Conservation (phyloP, 2,113 vertebrate genomes). For the Egretta garzetta region DNA sequence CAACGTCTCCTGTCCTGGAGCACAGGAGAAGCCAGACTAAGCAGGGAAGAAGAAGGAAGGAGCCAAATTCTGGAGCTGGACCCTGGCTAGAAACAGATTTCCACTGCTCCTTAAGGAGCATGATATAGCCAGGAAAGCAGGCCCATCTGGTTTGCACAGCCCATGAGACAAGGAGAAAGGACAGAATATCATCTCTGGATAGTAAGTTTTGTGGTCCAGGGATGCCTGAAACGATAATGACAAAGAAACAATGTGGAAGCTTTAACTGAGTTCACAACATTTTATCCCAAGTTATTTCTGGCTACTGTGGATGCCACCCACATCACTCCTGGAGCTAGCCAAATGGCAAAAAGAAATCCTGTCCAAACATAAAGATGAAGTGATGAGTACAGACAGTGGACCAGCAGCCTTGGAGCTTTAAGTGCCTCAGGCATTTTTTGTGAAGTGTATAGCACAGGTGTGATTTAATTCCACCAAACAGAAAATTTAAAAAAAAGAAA, state of each 20-base stretch:
- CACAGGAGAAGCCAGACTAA: not conserved
- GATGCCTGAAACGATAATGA: not conserved
- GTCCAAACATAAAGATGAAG: not conserved
- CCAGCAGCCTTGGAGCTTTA: not conserved
- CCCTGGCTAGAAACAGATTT: not conserved
- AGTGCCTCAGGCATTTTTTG: not conserved
- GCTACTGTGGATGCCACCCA: not conserved
- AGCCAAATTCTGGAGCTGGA: not conserved
- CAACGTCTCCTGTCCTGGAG: not conserved
- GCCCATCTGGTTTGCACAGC: not conserved
- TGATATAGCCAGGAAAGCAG: not conserved
- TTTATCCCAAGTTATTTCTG: not conserved
- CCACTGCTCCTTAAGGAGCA: not conserved
- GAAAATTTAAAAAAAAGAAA: not conserved
- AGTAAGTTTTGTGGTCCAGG: not conserved
- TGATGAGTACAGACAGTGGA: not conserved
- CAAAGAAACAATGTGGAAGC: not conserved
- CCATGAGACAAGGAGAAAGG: not conserved
- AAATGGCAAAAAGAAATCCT: not conserved
- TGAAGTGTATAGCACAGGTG: not conserved
- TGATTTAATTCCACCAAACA: not conserved
- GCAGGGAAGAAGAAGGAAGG: not conserved
- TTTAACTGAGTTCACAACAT: not conserved
- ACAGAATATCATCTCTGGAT: not conserved
- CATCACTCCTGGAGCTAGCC: not conserved